phyloP scores from a whole-genome alignment of 2,797 vertebrate genomes.

The Mormyrops attenuatus region DNA sequence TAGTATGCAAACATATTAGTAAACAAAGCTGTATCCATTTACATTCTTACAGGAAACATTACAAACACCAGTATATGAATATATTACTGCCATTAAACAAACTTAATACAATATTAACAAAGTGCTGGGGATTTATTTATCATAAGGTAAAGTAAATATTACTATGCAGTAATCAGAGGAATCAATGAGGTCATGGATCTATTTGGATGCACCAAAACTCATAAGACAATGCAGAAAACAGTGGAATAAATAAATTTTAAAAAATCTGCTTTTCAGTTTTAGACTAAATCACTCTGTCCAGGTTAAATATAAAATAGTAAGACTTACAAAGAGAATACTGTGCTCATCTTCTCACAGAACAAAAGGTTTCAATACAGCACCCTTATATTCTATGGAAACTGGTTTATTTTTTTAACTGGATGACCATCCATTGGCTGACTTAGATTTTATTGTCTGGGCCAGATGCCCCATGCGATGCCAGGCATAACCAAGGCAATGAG shows the following conservation, averaged over 20 bases:
- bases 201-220: neutral
- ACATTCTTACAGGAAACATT: neutral
- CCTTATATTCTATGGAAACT: neutral
- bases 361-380: neutral
- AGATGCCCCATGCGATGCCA: slow-evolving; percentile 72
- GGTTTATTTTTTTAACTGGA: neutral
- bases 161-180: neutral
- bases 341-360: neutral
- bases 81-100: neutral
- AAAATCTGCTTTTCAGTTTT: neutral
- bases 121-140: neutral
- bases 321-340: neutral
- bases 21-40: neutral
- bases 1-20: neutral
- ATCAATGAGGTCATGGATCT: neutral
- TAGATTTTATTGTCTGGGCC: slow-evolving; percentile 65
- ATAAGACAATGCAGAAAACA: neutral
- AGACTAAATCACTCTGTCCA: neutral
- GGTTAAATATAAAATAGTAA: neutral
- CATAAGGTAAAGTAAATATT: neutral
- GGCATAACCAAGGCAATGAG: slow-evolving; percentile 79
- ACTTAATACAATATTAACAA: neutral
- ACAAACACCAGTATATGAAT: neutral
- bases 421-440: neutral
- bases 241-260: neutral